Evolutionary conservation across 2,888 invertebrate species (phyloP).

Genomic region (Galerucella pusilla): DNA sequence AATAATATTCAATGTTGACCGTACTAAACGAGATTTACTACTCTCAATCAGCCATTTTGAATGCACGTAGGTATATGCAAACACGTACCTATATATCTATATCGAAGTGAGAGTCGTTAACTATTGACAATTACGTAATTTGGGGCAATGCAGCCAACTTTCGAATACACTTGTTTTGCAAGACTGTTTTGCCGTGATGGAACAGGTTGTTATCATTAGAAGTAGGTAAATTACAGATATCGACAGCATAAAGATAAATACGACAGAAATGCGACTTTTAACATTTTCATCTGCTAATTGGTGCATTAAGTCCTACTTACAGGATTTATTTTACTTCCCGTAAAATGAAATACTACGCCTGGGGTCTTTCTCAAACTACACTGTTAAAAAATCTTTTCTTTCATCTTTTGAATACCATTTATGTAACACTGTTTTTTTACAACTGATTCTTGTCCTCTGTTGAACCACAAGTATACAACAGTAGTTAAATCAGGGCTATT

Average conservation of each 20-base stretch:
- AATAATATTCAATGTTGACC: not conserved
- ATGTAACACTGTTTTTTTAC: too few species aligned
- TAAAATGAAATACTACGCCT: not conserved
- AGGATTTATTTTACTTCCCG: not conserved
- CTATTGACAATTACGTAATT: constrained; percentile 43
- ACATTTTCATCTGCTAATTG: constrained; percentile 34
- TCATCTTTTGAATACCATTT: too few species aligned
- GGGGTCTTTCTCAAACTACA: not conserved
- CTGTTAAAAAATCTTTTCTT: too few species aligned
- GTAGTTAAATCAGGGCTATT: too few species aligned
- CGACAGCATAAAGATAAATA: constrained; percentile 19
- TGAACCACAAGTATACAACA: too few species aligned
- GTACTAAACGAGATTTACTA: not conserved
- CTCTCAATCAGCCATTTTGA: not conserved
- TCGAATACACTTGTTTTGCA: constrained; percentile 45
- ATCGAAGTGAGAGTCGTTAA: constrained; percentile 6
- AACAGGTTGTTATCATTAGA: constrained; percentile 35
- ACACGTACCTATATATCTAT: constrained; percentile 18
- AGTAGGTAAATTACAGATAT: constrained; percentile 35
- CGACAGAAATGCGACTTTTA: constrained; percentile 18
- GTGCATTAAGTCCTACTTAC: constrained; percentile 19
- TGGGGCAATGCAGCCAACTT: constrained; percentile 45
- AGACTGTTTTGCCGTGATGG: constrained; percentile 22
- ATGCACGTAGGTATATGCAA: constrained; percentile 15
- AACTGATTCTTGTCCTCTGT: too few species aligned